Evolutionary conservation across 2,113 vertebrate genomes (phyloP), one percentile per base, ranked within the genome.

Genomic region (Thermophis baileyi): DNA sequence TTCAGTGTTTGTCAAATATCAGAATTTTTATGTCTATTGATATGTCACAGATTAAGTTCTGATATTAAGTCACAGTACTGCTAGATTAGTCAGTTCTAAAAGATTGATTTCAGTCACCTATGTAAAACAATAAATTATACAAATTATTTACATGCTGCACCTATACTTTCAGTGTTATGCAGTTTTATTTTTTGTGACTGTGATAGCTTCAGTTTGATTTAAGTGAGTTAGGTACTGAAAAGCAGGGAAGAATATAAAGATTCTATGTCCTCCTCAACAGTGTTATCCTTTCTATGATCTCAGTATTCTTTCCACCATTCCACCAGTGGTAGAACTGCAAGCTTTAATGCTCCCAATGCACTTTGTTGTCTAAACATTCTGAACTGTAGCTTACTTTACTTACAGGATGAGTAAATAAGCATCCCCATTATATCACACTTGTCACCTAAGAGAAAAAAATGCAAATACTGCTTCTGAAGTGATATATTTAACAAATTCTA

Each of bases 401-500:
- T 85, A 63, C 27, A 55, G 81, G 25, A n/a, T n/a, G n/a, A 85
- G 12, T 40, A 55, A n/a, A 40, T 18, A 89, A 12, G 27, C 25
- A 55, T 55, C 22, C 63, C 44, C 46, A 3, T 47, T 40, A 2
- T 40, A 12, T 87, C 89, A 50, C 1, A 30, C 12, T 20, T 1
- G 2, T 0, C 0, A 85, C 47, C 1, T 0, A 20, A 51, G 30
- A 24, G 6, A 90, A 3, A 20, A 3, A 2, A 1, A 44, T 7
- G 22, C 50, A 40, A 50, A 57, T 0, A 85, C 55, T n/a, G 25
- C 47, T 30, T 49, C 3, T 7, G 92, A 93, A 93, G 92, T 93
- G 92, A 93, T 93, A 89, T 0, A 35, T 27, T 51, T 2, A 0
- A 49, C 1, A 10, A 81, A 8, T 10, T 40, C 87, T n/a, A 1